Conservation (phyloP, 2,888 invertebrate species). For the Macaria notata region DNA sequence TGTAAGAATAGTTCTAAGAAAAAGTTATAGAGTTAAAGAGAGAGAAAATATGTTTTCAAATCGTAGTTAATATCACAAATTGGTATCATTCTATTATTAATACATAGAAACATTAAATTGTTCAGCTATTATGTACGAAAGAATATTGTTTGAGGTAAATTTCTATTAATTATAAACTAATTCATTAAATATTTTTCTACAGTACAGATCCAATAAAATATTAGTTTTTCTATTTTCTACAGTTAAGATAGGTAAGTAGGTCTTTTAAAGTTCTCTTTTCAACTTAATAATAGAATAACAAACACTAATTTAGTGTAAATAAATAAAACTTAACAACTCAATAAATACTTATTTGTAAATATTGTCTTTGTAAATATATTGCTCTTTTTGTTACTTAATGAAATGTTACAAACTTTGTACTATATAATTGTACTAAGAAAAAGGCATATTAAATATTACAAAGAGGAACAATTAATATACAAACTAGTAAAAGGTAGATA, state of each 20-base stretch:
- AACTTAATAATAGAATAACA: slow-evolving; percentile 20
- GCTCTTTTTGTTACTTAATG: background rate
- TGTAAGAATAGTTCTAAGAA: background rate
- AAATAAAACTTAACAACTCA: slow-evolving; percentile 8
- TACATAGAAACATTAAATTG: slow-evolving; percentile 5
- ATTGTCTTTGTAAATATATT: slow-evolving; percentile 10
- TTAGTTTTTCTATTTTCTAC: background rate
- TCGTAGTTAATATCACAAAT: slow-evolving; percentile 20
- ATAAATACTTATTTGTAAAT: slow-evolving; percentile 1
- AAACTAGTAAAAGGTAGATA: no score
- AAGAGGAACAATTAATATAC: no score
- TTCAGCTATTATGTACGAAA: background rate
- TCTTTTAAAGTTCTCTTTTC: no score
- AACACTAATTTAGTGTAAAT: slow-evolving; percentile 7
- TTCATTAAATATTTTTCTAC: no score
- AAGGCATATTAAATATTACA: no score
- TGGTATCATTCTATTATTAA: slow-evolving; percentile 1
- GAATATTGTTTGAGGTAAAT: no score
- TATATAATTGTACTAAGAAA: background rate
- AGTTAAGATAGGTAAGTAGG: no score
- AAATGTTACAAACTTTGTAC: slow-evolving; percentile 1
- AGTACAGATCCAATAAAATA: background rate
- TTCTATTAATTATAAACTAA: no score
- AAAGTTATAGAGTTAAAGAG: background rate
- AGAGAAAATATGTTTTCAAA: slow-evolving; percentile 15